Percentiles rank a stretch among this genome's conserved stretches.
phyloP scores from a whole-genome alignment of 2,888 invertebrate genomes.

The Lacanobia oleracea region DNA sequence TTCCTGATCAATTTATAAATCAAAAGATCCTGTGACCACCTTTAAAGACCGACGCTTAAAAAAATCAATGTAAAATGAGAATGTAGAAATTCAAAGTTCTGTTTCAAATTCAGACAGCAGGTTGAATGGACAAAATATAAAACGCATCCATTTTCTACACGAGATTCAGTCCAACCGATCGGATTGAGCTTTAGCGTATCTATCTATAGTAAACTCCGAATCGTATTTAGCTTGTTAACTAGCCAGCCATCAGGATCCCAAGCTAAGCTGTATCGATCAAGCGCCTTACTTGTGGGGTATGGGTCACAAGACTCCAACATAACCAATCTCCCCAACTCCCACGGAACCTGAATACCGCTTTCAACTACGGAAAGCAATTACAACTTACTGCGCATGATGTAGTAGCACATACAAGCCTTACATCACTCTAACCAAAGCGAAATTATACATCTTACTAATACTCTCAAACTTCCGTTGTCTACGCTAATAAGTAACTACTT shows the following conservation, averaged over 20 bases:
- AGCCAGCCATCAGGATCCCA: constrained; percentile 16
- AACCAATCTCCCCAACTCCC: constrained; percentile 48
- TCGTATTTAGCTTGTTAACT: constrained; percentile 38
- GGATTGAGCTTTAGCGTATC: background rate
- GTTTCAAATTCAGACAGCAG: background rate
- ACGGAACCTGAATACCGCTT: constrained; percentile 32
- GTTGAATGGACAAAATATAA: background rate
- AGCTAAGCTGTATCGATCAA: constrained; percentile 41
- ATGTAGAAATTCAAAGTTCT: background rate
- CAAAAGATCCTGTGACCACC: background rate
- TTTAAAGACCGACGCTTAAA: background rate
- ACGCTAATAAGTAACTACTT: constrained; percentile 32
- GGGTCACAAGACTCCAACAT: constrained; percentile 28
- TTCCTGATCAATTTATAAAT: background rate
- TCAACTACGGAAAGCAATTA: constrained; percentile 54
- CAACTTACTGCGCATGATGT: constrained; percentile 49
- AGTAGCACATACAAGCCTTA: constrained; percentile 20
- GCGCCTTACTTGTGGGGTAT: constrained; percentile 8
- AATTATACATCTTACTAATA: constrained; percentile 23
- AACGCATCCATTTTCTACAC: background rate
- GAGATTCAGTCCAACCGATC: background rate
- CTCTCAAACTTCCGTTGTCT: constrained; percentile 19
- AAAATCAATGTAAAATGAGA: background rate
- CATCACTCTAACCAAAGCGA: constrained; percentile 14
- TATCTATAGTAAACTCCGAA: background rate